Evolutionary conservation across 1,140 invertebrate species (phyloP).

Genomic region (Polyergus mexicanus): DNA sequence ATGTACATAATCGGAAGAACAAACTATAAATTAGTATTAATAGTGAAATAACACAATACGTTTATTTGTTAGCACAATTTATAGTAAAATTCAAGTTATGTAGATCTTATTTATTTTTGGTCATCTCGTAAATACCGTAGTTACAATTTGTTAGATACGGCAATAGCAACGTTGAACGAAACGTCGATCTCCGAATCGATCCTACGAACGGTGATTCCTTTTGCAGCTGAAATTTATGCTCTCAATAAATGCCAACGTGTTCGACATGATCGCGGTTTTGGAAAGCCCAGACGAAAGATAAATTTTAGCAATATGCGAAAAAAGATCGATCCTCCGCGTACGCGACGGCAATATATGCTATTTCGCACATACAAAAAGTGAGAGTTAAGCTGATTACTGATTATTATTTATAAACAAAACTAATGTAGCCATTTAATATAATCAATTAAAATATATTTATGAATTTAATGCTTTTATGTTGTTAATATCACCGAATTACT

Average conservation of each 20-base stretch:
- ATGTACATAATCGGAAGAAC: not conserved
- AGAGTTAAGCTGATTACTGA: not conserved
- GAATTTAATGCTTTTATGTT: not conserved
- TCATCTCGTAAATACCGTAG: constrained; percentile 25
- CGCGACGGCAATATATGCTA: not conserved
- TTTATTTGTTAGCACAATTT: not conserved
- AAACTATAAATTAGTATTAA: not conserved
- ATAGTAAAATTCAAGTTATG: not conserved
- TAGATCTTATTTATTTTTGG: not conserved
- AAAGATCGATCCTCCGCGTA: not conserved
- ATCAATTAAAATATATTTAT: not conserved
- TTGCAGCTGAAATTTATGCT: constrained; percentile 43
- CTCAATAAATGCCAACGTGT: constrained; percentile 40
- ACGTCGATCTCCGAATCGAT: constrained; percentile 21
- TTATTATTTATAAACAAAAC: too few relatives aligned
- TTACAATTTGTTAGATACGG: constrained; percentile 37
- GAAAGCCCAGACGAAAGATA: constrained; percentile 18
- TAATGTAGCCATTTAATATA: too few relatives aligned
- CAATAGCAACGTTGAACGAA: constrained; percentile 28
- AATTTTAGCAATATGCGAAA: constrained; percentile 9
- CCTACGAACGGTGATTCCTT: constrained; percentile 41
- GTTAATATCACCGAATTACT: not conserved
- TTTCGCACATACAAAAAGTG: not conserved
- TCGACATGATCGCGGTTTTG: constrained; percentile 43
- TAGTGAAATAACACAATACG: not conserved